Base-by-base conservation (phyloP, 2,113 vertebrate species). In the Paedocypris sp. region DNA sequence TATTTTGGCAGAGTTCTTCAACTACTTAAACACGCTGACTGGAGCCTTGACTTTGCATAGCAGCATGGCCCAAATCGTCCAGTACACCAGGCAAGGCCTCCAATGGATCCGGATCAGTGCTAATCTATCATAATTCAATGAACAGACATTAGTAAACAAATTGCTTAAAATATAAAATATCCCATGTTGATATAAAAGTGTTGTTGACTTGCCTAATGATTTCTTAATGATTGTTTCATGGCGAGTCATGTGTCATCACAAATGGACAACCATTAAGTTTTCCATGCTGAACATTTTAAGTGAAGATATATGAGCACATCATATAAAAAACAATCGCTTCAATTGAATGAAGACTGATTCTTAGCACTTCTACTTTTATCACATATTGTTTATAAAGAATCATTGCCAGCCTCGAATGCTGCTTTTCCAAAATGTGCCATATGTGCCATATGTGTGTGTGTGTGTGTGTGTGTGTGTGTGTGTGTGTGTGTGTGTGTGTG, bases 1-100 rank as follows among this genome's bases (percentile, higher is more conserved):
- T n/a, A n/a, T n/a, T n/a, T n/a, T n/a, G 59, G 11, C 75, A 99
- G 95, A 97, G 74, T 99, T 98, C 86, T 99, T 97, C 83, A 94
- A 93, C 5, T 94, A 99, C 82, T 83, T 99, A 83, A 94, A 97
- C 60, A 85, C 91, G 25, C 80, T 94, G 79, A 94, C 95, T 78
- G 94, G 93, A 46, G 91, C 93, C 0, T 66, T 99, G 79, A 97
- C 94, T 72, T 87, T 98, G 68, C 93, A 98, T 82, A 99, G 95
- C 83, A 96, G 87, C 81, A 91, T 99, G 78, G 88, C 89, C 64
- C 91, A 96, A 49, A 83, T 94, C 47, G 94, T 99, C 59, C 93
- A 93, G 60, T 99, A 97, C 79, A 95, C 90, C 67, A 87, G 93
- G 69, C 94, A 98, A 79, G 95, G 92, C 78, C 87, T 98, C 28